phyloP scores from a whole-genome alignment of 2,888 invertebrate genomes.

The Pelosia muscerda region DNA sequence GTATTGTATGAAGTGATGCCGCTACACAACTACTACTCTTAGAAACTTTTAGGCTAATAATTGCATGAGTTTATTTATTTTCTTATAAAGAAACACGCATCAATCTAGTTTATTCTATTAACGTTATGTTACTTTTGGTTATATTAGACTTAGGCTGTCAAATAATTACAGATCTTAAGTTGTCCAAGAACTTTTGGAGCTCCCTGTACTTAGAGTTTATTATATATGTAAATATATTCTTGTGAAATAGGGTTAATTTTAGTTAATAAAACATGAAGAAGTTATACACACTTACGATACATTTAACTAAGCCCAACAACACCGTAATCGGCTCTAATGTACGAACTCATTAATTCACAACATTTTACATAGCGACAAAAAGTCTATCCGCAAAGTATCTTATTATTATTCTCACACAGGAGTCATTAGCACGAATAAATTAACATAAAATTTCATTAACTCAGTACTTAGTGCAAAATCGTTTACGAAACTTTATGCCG shows the following conservation, averaged over 20 bases:
- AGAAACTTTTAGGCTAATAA: too few species aligned
- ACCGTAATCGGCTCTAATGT: not conserved
- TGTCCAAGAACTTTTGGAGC: too few species aligned
- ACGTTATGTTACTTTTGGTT: too few species aligned
- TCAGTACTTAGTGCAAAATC: constrained; percentile 62
- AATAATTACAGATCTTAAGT: too few species aligned
- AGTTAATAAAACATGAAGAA: not conserved
- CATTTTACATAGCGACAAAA: not conserved
- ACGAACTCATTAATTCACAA: constrained; percentile 7
- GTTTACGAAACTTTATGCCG: constrained; percentile 58
- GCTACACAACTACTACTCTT: too few species aligned
- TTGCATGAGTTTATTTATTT: too few species aligned
- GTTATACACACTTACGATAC: not conserved
- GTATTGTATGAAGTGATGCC: too few species aligned
- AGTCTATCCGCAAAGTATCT: constrained; percentile 14
- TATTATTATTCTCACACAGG: constrained; percentile 47
- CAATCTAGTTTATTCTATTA: too few species aligned
- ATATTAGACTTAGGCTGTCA: too few species aligned
- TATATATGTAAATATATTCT: not conserved
- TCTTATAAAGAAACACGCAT: too few species aligned
- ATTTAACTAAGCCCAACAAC: not conserved
- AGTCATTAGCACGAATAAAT: constrained; percentile 67
- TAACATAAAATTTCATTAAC: constrained; percentile 70
- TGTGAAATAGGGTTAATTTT: not conserved
- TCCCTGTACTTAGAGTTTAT: not conserved